Conservation (phyloP, 2,888 invertebrate species). For the Venustoraphidia nigricollis region DNA sequence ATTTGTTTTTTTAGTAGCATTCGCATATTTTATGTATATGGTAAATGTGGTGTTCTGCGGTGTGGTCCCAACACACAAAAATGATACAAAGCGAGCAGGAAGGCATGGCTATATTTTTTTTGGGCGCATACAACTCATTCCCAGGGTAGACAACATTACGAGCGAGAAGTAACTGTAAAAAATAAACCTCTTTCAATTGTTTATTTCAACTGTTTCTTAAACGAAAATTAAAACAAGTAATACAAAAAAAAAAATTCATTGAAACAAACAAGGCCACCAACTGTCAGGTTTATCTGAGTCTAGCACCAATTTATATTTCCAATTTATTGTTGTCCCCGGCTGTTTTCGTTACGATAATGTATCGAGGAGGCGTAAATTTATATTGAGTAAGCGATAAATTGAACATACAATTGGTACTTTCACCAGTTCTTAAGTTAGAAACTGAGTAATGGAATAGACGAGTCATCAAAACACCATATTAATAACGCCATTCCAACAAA, state of each 20-base stretch:
- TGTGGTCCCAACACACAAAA: conserved; percentile 5
- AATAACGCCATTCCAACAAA: too few species aligned
- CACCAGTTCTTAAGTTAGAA: too few species aligned
- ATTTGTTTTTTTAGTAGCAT: too few species aligned
- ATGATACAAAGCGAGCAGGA: conserved; percentile 3
- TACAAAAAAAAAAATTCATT: not conserved
- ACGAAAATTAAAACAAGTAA: not conserved
- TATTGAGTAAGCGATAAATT: too few species aligned
- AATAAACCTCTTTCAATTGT: not conserved
- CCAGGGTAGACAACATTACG: too few species aligned
- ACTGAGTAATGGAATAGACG: too few species aligned
- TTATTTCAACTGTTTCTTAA: not conserved
- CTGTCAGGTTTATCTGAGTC: not conserved
- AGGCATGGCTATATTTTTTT: not conserved
- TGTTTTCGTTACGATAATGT: too few species aligned
- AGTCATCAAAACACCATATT: too few species aligned
- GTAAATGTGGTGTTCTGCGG: conserved; percentile 1
- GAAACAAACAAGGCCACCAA: not conserved
- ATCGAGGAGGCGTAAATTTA: too few species aligned
- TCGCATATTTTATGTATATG: not conserved
- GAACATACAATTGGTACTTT: too few species aligned
- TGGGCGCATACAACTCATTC: too few species aligned
- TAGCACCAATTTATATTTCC: not conserved
- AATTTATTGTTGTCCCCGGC: not conserved
- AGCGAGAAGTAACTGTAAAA: too few species aligned